Evolutionary conservation across 2,113 vertebrate species (phyloP).

Genomic region (Mobula hypostoma): DNA sequence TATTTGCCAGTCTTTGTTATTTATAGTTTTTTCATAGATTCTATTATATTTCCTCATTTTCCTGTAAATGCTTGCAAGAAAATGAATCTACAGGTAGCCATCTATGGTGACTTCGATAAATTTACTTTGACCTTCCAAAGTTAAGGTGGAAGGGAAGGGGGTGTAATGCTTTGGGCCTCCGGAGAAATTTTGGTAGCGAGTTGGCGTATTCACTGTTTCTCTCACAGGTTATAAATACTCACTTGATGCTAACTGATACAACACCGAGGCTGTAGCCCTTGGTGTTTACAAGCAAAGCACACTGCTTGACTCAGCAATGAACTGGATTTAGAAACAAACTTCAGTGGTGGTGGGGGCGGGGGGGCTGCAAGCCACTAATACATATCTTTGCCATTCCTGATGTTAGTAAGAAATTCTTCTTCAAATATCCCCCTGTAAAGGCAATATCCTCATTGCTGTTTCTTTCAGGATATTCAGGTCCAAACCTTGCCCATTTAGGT

Average conservation of each 20-base stretch:
- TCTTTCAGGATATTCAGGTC: not conserved
- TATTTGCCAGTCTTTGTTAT: no score
- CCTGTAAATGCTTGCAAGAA: no score
- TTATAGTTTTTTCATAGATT: no score
- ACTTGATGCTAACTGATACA: not conserved
- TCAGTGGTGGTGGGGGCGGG: no score
- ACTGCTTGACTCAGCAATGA: not conserved
- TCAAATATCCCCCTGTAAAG: not conserved
- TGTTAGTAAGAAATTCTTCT: not conserved
- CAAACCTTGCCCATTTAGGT: not conserved
- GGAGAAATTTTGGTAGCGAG: not conserved
- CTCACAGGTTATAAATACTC: not conserved
- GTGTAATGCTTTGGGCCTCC: not conserved
- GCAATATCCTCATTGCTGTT: not conserved
- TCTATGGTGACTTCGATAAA: not conserved
- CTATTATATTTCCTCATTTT: no score
- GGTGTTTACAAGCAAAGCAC: not conserved
- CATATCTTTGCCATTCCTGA: not conserved
- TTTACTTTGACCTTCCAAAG: not conserved
- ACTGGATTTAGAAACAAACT: not conserved
- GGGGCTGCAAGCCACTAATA: not conserved
- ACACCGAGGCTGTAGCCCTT: not conserved
- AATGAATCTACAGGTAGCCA: no score
- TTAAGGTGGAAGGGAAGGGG: not conserved
- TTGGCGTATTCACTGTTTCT: not conserved